phyloP scores from a whole-genome alignment of 2,888 invertebrate genomes.

The Arrhopalites spinosus region DNA sequence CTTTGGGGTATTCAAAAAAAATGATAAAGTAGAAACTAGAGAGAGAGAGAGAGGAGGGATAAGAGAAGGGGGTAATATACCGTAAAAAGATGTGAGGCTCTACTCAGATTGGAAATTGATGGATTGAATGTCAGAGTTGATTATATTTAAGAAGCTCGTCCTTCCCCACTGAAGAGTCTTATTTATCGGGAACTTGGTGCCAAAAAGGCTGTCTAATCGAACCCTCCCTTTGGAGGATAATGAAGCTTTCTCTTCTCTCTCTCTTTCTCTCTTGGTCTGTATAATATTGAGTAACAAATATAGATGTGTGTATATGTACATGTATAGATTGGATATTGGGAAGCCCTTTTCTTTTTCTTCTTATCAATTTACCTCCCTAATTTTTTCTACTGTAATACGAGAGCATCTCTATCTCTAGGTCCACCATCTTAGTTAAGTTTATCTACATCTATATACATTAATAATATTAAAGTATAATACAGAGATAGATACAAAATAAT shows the following conservation, averaged over 20 bases:
- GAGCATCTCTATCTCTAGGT: neutral
- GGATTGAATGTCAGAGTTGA: constrained; percentile 30
- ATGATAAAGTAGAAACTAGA: neutral
- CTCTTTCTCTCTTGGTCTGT: neutral
- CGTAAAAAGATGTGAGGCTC: neutral
- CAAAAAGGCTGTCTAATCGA: constrained; percentile 13
- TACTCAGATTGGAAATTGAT: constrained; percentile 27
- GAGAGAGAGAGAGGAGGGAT: neutral
- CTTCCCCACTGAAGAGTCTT: constrained; percentile 2
- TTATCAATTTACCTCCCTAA: constrained; percentile 10
- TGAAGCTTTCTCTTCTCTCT: neutral
- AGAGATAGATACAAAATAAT: no score
- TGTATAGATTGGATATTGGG: neutral
- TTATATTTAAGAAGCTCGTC: neutral
- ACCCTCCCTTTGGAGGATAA: constrained; percentile 1
- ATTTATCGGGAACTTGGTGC: constrained; percentile 18
- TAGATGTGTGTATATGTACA: neutral
- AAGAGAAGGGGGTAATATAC: neutral
- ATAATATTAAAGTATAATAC: no score
- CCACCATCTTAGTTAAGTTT: neutral
- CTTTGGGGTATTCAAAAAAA: neutral
- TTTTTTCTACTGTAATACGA: neutral
- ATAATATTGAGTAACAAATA: neutral
- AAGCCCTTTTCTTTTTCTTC: neutral
- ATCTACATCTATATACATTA: no score